Base-by-base conservation (phyloP, 2,888 invertebrate genomes). In the Leucoma salicis region DNA sequence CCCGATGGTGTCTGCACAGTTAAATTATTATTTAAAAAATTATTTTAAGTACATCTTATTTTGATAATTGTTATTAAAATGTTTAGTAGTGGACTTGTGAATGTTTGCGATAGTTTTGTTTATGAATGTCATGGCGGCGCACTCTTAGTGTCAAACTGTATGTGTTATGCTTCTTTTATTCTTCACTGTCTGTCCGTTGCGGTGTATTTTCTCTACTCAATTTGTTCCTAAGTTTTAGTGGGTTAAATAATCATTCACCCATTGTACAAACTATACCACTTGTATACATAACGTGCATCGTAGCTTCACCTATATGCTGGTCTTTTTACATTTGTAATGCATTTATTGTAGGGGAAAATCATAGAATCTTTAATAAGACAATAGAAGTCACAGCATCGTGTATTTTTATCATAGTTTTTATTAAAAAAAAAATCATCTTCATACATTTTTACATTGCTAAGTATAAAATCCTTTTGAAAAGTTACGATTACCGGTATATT, bases 31-130 rank as follows among this genome's bases (percentile, higher is more conserved):
- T 46, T 54, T 48, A 41, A 46, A 46, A 25, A 12, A 49, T 49
- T 49, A 51, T 12, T 53, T 38, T 62, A 56, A 63, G 63, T 57
- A 58, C 54, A 58, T 42, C 14, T 47, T 54, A 45, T 33, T 43
- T 42, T 53, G 48, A 57, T 65, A 49, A 67, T 70, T 70, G 62
- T 70, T 66, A 56, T 49, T 62, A 48, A 58, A 60, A 43, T 48
- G 52, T 62, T 48, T 32, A 35, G 32, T 47, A 39, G 42, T 42
- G 35, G 14, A 41, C 25, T 49, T 57, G 48, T 50, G 56, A 53
- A 48, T 55, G 40, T 46, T 55, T 29, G 29, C 13, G 29, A 13
- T 29, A 5, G 12, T 13, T 29, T 10, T 29, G 13, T 29, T 6
- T 25, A 10, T n/a, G 10, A 3, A n/a, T 25, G 18, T n/a, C n/a